These are phyloP conservation scores for Agriopis marginaria DNA, from an alignment of 2,888 invertebrate species.

Conservation along the genomic window DNA sequence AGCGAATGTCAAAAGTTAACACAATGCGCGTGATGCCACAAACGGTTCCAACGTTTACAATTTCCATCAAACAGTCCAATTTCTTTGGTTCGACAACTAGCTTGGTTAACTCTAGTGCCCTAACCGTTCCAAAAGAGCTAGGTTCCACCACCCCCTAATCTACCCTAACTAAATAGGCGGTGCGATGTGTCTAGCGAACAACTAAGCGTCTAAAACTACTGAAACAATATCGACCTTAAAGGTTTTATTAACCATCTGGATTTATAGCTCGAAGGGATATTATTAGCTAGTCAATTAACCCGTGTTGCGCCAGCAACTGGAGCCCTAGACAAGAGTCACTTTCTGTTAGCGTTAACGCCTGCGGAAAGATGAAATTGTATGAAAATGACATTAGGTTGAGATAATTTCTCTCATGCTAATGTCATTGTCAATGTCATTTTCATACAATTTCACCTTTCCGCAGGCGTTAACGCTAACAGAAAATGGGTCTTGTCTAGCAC, in stretches of 20 bases:
- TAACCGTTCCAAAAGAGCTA: constrained; percentile 31
- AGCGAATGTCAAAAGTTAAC: not conserved
- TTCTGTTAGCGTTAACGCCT: no score
- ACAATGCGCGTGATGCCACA: not conserved
- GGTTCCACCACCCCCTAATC: constrained; percentile 36
- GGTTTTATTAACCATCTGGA: not conserved
- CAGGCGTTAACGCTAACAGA: no score
- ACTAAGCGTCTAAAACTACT: constrained; percentile 37
- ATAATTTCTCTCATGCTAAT: no score
- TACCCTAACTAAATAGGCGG: constrained; percentile 45
- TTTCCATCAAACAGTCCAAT: constrained; percentile 33
- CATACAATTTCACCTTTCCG: no score
- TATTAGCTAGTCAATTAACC: no score
- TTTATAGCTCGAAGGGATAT: no score
- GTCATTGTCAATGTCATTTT: no score
- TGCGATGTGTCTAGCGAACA: constrained; percentile 38
- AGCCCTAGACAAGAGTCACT: no score
- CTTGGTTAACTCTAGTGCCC: constrained; percentile 18
- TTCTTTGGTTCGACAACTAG: constrained; percentile 45
- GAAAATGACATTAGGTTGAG: no score
- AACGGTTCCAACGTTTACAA: constrained; percentile 39
- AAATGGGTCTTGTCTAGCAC: no score
- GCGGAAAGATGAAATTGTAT: no score
- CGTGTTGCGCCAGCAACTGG: no score
- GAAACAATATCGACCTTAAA: not conserved